Percentiles rank a stretch among this genome's conserved stretches.
These are phyloP conservation scores for Ormyrus nitidulus DNA, from an alignment of 2,888 invertebrate genomes.

Conservation along the genomic window DNA sequence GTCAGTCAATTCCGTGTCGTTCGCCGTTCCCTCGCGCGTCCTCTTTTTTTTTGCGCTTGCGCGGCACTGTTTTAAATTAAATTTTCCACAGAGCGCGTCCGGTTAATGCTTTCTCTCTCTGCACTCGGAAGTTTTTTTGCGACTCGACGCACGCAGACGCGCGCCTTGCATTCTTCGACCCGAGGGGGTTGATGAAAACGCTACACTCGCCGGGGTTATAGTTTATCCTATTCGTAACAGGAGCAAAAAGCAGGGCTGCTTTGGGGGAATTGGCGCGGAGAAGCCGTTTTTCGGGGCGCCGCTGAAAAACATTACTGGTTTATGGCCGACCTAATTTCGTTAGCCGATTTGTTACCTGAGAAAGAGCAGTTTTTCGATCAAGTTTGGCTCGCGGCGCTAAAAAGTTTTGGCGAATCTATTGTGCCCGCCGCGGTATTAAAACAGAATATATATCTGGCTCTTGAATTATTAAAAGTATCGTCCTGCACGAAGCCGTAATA, in stretches of 20 bases:
- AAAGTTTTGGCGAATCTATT: too few relatives aligned
- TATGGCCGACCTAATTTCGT: too few relatives aligned
- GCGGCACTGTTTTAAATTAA: slow-evolving; percentile 46
- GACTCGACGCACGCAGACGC: slow-evolving; percentile 4
- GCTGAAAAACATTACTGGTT: too few relatives aligned
- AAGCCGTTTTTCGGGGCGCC: too few relatives aligned
- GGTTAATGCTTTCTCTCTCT: slow-evolving; percentile 25
- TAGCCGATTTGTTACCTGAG: too few relatives aligned
- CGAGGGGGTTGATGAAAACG: slow-evolving; percentile 25
- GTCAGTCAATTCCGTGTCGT: slow-evolving; percentile 30
- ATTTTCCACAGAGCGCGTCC: slow-evolving; percentile 26
- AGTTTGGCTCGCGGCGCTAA: too few relatives aligned
- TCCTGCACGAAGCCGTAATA: too few relatives aligned
- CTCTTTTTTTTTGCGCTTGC: slow-evolving; percentile 4
- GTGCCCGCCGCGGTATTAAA: too few relatives aligned
- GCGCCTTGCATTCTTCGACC: slow-evolving; percentile 5
- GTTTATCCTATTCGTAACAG: slow-evolving; percentile 29
- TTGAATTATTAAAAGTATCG: too few relatives aligned
- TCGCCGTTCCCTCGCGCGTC: background rate
- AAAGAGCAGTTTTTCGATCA: too few relatives aligned
- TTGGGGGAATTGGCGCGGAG: too few relatives aligned
- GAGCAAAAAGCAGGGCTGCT: background rate
- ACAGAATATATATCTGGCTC: too few relatives aligned
- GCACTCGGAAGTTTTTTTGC: background rate
- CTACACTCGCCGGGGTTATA: background rate